Conservation (phyloP, 2,888 invertebrate genomes). For the Mechanitis messenoides region DNA sequence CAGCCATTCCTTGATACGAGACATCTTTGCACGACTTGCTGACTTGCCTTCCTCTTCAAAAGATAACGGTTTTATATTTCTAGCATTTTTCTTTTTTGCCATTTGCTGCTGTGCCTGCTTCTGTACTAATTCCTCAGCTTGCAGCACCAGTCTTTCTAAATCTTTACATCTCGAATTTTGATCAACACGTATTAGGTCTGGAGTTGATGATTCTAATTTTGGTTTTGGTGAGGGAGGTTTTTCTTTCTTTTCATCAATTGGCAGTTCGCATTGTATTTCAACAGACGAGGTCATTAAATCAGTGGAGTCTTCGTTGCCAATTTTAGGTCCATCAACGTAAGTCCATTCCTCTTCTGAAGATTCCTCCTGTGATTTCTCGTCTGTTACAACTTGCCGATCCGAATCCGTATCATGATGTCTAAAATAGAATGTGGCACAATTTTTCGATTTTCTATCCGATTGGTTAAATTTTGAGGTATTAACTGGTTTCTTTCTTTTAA, state of each 20-base stretch:
- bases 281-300: slow-evolving; percentile 73
- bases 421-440: slow-evolving; percentile 90
- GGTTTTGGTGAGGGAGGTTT: slow-evolving; percentile 52
- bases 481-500: slow-evolving; percentile 72
- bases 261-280: slow-evolving; percentile 67
- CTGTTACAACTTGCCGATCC: slow-evolving; percentile 79
- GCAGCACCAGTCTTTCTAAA: slow-evolving; percentile 85
- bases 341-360: slow-evolving; percentile 80
- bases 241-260: slow-evolving; percentile 55
- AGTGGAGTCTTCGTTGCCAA: slow-evolving; percentile 65
- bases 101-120: slow-evolving; percentile 68
- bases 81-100: slow-evolving; percentile 67
- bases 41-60: slow-evolving; percentile 71
- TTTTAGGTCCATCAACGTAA: slow-evolving; percentile 72
- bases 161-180: slow-evolving; percentile 76
- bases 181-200: slow-evolving; percentile 67
- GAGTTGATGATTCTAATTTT: slow-evolving; percentile 60
- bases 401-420: slow-evolving; percentile 92
- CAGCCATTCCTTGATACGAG: slow-evolving; percentile 83
- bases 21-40: slow-evolving; percentile 77
- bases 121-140: slow-evolving; percentile 87
- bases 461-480: slow-evolving; percentile 80
- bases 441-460: slow-evolving; percentile 86
- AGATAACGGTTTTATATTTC: slow-evolving; percentile 71
- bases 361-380: slow-evolving; percentile 67